These are phyloP conservation scores for Luperina testacea DNA, from an alignment of 2,888 invertebrate genomes.

Conservation along the genomic window DNA sequence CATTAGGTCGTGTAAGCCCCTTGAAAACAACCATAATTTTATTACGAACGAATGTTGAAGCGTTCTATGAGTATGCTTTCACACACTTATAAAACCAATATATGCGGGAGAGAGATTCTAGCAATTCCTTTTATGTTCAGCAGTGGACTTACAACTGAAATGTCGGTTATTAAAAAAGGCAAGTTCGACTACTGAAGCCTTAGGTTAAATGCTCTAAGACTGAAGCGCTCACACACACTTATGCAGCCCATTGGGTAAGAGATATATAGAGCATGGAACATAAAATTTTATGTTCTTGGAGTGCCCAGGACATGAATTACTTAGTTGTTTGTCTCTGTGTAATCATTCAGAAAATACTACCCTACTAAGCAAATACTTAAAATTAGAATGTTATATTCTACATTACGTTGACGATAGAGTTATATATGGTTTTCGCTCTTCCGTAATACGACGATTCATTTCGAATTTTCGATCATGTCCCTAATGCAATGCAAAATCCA, in stretches of 20 bases:
- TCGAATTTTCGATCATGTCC: not conserved
- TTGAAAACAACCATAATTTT: not conserved
- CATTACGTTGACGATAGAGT: no score
- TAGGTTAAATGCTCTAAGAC: no score
- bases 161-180: not conserved
- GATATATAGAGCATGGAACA: conserved; percentile 54
- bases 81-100: conserved; percentile 11
- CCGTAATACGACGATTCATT: no score
- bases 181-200: conserved; percentile 15
- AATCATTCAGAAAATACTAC: not conserved
- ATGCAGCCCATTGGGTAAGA: conserved; percentile 18
- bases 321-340: conserved; percentile 16
- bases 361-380: not conserved
- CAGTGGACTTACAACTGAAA: not conserved
- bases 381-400: no score
- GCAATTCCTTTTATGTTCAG: not conserved
- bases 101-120: not conserved
- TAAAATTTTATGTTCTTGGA: conserved; percentile 47
- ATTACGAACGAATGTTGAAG: not conserved
- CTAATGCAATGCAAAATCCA: not conserved
- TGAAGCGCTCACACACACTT: conserved; percentile 31
- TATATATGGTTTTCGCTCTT: no score
- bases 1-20: no score
- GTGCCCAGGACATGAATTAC: conserved; percentile 24
- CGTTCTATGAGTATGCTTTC: not conserved